Base-by-base conservation (phyloP, 2,888 invertebrate species). In the Acrobasis suavella region DNA sequence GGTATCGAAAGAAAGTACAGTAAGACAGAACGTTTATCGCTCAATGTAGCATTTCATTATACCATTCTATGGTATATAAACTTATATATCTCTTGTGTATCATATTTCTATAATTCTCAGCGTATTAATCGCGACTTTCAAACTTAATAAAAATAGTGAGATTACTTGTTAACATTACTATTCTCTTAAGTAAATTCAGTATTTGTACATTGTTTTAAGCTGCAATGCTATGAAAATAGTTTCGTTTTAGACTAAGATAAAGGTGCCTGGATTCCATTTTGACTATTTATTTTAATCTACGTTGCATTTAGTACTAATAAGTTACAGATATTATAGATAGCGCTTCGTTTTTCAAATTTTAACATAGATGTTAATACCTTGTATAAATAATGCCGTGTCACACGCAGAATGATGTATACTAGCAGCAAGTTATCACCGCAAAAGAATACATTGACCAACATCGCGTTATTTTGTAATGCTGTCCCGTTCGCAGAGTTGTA, bases 241-340 rank as follows among this genome's bases (percentile, higher is more conserved):
- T 55, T 62, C 38, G 37, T 80, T 74, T 81, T 87, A 88, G 86
- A 77, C 80, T 90, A 88, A 88, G 86, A 84, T 76, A 83, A 87
- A 69, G 83, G 89, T 90, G 90, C 89, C 89, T 89, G 76, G 81
- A 82, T 77, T 80, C 73, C 72, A 72, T 67, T 76, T 84, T 72
- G 37, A 56, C 64, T 66, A 60, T 72, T 76, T 72, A 68, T 68
- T n/a, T 76, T 63, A 63, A 72, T 71, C 67, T 69, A 73, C 69
- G 60, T 66, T 74, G 76, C 76, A 77, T 80, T 80, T 82, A 80
- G 71, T 80, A 76, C 58, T 69, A 58, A 69, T 75, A 70, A 72
- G 66, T 75, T 72, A 67, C 54, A 67, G 58, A 62, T 62, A 65
- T 66, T 68, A 64, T 63, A 65, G 64, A 74, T 71, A 64, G 67